Percentiles rank a stretch among this genome's conserved stretches.
phyloP scores from a whole-genome alignment of 2,888 invertebrate species.

The Drosophila meridionalis region DNA sequence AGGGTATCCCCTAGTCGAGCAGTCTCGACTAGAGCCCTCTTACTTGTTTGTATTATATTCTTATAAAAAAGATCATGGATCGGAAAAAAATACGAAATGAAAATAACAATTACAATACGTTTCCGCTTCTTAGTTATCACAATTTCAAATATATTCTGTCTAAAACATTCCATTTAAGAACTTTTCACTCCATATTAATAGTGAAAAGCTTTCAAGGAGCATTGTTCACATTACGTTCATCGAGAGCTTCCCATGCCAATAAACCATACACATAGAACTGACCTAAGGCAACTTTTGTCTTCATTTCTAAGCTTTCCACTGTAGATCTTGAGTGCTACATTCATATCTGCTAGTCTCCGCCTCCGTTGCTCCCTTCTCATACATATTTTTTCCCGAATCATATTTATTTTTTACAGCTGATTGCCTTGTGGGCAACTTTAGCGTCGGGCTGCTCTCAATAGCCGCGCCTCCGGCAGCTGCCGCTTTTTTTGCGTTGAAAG shows the following conservation, averaged over 20 bases:
- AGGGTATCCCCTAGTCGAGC: too few relatives aligned
- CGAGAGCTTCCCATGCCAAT: not conserved
- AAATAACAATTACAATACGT: too few relatives aligned
- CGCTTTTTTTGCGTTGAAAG: constrained; percentile 31
- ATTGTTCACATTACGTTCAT: too few relatives aligned
- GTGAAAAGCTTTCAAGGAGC: too few relatives aligned
- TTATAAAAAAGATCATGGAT: too few relatives aligned
- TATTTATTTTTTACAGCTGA: constrained; percentile 11
- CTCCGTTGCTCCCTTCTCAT: not conserved
- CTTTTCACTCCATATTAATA: not conserved
- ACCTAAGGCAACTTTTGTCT: not conserved
- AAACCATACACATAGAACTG: not conserved
- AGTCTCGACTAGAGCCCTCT: too few relatives aligned
- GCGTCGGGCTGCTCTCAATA: constrained; percentile 8
- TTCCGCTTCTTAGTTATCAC: not conserved
- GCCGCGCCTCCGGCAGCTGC: constrained; percentile 45
- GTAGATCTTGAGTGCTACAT: not conserved
- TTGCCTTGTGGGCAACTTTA: constrained; percentile 4
- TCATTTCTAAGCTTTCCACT: not conserved
- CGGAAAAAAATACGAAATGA: too few relatives aligned
- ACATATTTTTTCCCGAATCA: constrained; percentile 7
- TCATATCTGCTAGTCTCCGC: not conserved
- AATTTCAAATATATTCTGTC: not conserved
- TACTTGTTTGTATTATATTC: too few relatives aligned
- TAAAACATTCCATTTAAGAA: not conserved